Evolutionary conservation across 92 coral and sea anemone species (phyloP), one percentile per base, ranked within the genome.

Genomic region (Parazoanthus atlanticus): DNA sequence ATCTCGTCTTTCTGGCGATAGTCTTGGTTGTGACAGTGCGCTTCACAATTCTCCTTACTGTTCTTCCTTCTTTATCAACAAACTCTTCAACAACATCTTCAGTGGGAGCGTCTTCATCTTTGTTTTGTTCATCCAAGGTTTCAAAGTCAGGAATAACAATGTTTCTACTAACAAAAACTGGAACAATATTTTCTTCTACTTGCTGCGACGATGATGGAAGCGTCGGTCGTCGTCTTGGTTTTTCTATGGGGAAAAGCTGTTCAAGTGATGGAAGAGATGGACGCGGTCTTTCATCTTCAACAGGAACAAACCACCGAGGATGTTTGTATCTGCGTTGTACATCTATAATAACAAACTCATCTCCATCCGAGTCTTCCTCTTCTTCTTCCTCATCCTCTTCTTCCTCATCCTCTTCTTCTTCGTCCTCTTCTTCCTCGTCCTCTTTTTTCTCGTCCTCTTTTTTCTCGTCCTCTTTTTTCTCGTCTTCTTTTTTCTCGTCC

Each of bases 1-100:
- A 0, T 49, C 82, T 43, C 56, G 79, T 30, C 49, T 46, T 13
- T 85, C 79, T 10, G 16, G 76, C 23, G 66, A 36, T 15, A 76
- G 91, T 7, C 78, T 69, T 73, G 82, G 76, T 91, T 36, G 93
- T 89, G 3, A 91, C 56, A 34, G 88, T 75, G 13, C 89, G 86
- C 54, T 74, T 81, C 25, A 90, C 78, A 34, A 88, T 76, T 17
- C 92, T 77, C 78, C 76, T 93, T 26, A 91, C 94, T 28, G 74
- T 87, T 76, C 78, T 91, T 26, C 98, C 96, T 38, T 90, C 86
- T 30, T 89, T 95, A 41, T 93, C 96, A 3, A 89, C 76, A 84
- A 67, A 92, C 56, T 92, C 95, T 21, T 92, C 95, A 31, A 91
- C 92, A 17, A 90, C 71, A 65, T 86, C 93, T 16, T 89, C 91